Evolutionary conservation across 2,797 vertebrate genomes (phyloP).

Genomic region (Helicolenus hilgendorfi): DNA sequence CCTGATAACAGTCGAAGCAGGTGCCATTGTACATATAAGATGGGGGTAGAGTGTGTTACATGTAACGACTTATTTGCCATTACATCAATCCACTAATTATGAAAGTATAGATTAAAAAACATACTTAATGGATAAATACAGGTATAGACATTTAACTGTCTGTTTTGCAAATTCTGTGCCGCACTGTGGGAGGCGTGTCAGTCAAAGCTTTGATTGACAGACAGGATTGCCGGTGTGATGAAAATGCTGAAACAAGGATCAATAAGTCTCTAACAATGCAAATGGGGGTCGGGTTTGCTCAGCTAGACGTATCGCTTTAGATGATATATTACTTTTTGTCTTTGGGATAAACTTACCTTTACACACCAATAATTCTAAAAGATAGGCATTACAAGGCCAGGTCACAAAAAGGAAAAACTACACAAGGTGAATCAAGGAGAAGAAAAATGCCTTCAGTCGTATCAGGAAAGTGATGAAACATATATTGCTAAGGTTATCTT

Average conservation of each 20-base stretch:
- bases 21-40: background rate
- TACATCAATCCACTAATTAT: background rate
- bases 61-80: background rate
- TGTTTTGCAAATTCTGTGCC: background rate
- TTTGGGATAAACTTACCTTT: background rate
- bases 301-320: background rate
- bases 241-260: conserved; percentile 23
- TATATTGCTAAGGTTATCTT: background rate
- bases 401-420: background rate
- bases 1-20: rapidly evolving
- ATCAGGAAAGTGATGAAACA: background rate
- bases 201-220: conserved; percentile 1
- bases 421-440: background rate
- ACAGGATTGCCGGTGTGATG: background rate
- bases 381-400: background rate
- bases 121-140: background rate
- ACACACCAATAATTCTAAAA: background rate
- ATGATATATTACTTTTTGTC: background rate
- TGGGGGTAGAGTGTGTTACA: background rate
- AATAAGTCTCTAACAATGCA: conserved; percentile 8
- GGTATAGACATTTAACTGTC: background rate
- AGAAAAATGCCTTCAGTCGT: background rate
- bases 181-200: background rate
- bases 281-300: background rate
- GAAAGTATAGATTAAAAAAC: background rate